Evolutionary conservation across 2,797 vertebrate species (phyloP), one percentile per base, ranked within the genome.

Genomic region (Salarias fasciatus): DNA sequence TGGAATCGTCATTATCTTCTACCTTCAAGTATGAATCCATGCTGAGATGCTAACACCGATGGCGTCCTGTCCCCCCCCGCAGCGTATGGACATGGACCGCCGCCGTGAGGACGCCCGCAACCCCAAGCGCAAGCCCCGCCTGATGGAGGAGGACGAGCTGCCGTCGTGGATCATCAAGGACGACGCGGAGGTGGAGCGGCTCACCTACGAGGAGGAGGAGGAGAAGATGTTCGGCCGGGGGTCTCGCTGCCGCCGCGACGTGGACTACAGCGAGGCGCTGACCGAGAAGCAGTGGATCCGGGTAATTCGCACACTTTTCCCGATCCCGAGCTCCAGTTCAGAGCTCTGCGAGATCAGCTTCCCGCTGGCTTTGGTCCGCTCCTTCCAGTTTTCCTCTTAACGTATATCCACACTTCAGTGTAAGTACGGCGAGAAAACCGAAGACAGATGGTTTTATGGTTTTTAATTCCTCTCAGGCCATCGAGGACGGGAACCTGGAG

Each of bases 101-200:
- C 94, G 97, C 8, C 93, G 97, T 5, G 97, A 99, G 59, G 97
- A 99, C 0, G 96, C 97, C 14, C 90, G 97, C 53, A 99, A 99
- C 77, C 96, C 97, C 0, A 98, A 96, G 58, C 95, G 97, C 2
- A 98, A 95, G 63, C 97, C 97, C 0, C 95, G 97, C 12, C 85
- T 99, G 2, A 97, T 99, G 96, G 97, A 99, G 79, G 97, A 99
- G 41, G 97, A 99, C 7, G 97, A 99, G 65, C 83, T 99, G 47
- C 97, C 97, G 0, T 95, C 96, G 0, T 99, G 97, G 97, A 98
- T 99, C 84, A 95, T 99, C 66, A 98, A 97, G 80, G 97, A 99
- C 30, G 97, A 99, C 4, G 97, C 96, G 0, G 97, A 99, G 90
- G 96, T 99, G 18, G 97, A 99, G 59, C 91, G 97, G 18, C 95